These are phyloP conservation scores for Lepilemur ruficaudatus DNA, from an alignment of 2,797 vertebrate genomes.

Conservation along the genomic window DNA sequence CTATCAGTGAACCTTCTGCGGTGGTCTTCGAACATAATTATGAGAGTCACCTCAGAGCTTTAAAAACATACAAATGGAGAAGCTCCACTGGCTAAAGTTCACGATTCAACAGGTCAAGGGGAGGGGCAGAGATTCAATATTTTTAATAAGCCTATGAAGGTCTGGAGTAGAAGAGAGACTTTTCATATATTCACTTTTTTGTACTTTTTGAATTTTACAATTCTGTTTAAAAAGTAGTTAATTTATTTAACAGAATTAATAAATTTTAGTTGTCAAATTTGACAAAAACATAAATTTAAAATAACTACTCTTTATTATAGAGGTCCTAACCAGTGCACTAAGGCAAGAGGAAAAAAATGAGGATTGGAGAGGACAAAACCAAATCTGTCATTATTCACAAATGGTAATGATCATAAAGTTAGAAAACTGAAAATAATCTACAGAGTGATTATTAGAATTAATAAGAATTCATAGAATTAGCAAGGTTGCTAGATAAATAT, in stretches of 20 bases:
- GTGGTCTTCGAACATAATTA: neutral
- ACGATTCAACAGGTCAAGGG: neutral
- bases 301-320: neutral
- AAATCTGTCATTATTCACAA: constrained; percentile 17
- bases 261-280: neutral
- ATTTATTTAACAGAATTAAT: constrained; percentile 6
- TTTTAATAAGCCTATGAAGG: constrained; percentile 17
- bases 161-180: neutral
- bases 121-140: neutral
- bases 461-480: neutral
- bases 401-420: neutral
- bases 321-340: neutral
- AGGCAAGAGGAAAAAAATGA: neutral
- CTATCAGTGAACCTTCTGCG: neutral
- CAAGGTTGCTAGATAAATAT: neutral
- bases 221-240: constrained; percentile 16
- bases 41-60: neutral
- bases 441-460: neutral
- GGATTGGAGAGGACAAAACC: neutral
- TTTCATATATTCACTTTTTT: neutral
- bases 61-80: neutral
- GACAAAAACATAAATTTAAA: neutral
- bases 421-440: constrained; percentile 19
- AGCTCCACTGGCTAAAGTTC: neutral
- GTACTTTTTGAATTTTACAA: neutral